These are phyloP conservation scores for Rallus crepitans DNA, from an alignment of 2,797 vertebrate species.

Conservation along the genomic window DNA sequence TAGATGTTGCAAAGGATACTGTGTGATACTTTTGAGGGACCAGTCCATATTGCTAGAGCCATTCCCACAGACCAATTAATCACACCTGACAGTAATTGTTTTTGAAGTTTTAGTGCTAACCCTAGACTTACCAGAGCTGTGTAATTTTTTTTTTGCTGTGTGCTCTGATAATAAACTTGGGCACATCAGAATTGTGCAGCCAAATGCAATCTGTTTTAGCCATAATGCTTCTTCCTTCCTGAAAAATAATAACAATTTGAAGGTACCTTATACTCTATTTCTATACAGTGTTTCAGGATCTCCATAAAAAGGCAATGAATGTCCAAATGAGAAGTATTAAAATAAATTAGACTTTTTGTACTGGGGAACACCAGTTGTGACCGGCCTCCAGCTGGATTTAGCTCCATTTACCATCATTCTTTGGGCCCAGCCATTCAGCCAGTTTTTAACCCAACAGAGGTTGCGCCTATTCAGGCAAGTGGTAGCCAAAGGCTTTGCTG, in stretches of 20 bases:
- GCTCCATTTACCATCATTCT: too few relatives aligned
- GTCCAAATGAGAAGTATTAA: neutral
- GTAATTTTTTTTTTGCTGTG: neutral
- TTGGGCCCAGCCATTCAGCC: too few relatives aligned
- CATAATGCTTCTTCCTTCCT: neutral
- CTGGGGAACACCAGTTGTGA: too few relatives aligned
- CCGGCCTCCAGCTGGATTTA: too few relatives aligned
- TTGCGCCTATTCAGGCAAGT: too few relatives aligned
- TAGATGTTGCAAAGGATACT: neutral
- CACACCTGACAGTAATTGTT: neutral
- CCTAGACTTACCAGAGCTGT: neutral
- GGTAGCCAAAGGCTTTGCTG: too few relatives aligned
- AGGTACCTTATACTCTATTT: neutral
- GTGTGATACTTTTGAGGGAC: neutral
- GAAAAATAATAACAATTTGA: neutral
- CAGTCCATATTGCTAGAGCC: neutral
- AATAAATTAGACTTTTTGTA: neutral
- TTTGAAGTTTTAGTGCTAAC: neutral
- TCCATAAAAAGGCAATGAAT: neutral
- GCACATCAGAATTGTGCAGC: neutral
- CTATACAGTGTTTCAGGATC: neutral
- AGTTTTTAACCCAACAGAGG: too few relatives aligned
- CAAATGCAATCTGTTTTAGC: neutral
- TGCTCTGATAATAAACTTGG: neutral
- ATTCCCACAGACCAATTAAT: neutral